Evolutionary conservation across 2,113 vertebrate species (phyloP).

Genomic region (Anas platyrhynchos): DNA sequence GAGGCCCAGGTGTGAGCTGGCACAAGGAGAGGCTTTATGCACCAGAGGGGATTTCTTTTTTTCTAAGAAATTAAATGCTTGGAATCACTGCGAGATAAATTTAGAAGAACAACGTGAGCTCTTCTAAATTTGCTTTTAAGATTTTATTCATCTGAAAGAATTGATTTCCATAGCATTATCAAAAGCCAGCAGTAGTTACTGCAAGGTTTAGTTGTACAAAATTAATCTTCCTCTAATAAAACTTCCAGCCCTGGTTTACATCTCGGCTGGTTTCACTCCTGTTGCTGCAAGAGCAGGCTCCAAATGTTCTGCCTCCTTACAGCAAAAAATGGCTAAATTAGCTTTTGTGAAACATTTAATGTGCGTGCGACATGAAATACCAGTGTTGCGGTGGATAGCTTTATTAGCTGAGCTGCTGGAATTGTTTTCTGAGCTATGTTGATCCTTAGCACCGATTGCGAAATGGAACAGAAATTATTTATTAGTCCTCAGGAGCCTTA

Average conservation of each 20-base stretch:
- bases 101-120: background rate
- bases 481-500: background rate
- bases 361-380: background rate
- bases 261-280: background rate
- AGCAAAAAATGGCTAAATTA: conserved; percentile 36
- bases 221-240: background rate
- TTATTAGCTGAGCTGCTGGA: conserved; percentile 41
- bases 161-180: background rate
- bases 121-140: background rate
- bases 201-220: background rate
- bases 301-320: conserved; percentile 30
- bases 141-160: background rate
- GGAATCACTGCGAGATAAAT: background rate
- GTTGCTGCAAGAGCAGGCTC: background rate
- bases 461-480: conserved; percentile 16
- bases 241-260: background rate
- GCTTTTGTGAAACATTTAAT: background rate
- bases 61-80: background rate
- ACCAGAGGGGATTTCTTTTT: background rate
- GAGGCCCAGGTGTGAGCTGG: background rate
- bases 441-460: background rate
- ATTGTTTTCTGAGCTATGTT: conserved; percentile 20
- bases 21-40: background rate
- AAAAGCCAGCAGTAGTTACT: background rate
- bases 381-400: background rate